Evolutionary conservation across 2,888 invertebrate genomes (phyloP).

Genomic region (Spatulosminthurus flaviceps): DNA sequence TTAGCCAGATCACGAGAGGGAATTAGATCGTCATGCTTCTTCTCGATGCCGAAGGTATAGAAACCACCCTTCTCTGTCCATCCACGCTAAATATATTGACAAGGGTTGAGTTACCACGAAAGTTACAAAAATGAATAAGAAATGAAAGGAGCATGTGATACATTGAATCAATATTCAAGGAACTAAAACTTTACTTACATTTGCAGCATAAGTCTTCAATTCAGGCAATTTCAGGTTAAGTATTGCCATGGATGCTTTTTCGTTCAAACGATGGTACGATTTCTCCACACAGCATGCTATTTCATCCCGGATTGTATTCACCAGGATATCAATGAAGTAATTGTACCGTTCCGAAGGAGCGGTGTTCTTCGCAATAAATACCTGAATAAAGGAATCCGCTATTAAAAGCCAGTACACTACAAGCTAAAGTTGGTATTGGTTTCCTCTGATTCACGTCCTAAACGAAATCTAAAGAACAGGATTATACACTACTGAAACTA

Average conservation of each 20-base stretch:
- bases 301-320: conserved; percentile 95
- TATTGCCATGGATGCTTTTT: conserved; percentile 92
- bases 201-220: conserved; percentile 81
- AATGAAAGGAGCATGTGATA: not conserved
- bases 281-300: conserved; percentile 97
- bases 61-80: conserved; percentile 76
- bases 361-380: conserved; percentile 91
- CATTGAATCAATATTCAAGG: too few relatives aligned
- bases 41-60: conserved; percentile 83
- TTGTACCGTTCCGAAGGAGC: conserved; percentile 96
- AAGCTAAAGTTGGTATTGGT: too few relatives aligned
- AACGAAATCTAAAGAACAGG: too few relatives aligned
- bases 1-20: conserved; percentile 91
- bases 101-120: not conserved
- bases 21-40: conserved; percentile 79
- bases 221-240: conserved; percentile 83
- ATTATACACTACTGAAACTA: too few relatives aligned
- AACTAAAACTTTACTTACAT: conserved; percentile 69
- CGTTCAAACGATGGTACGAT: conserved; percentile 76
- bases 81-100: conserved; percentile 47
- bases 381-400: conserved; percentile 66
- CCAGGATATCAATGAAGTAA: conserved; percentile 93
- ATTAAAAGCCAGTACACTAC: too few relatives aligned
- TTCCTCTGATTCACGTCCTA: too few relatives aligned
- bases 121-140: not conserved